Base-by-base conservation (phyloP, 1,140 invertebrate species). In the Ladona fulva region DNA sequence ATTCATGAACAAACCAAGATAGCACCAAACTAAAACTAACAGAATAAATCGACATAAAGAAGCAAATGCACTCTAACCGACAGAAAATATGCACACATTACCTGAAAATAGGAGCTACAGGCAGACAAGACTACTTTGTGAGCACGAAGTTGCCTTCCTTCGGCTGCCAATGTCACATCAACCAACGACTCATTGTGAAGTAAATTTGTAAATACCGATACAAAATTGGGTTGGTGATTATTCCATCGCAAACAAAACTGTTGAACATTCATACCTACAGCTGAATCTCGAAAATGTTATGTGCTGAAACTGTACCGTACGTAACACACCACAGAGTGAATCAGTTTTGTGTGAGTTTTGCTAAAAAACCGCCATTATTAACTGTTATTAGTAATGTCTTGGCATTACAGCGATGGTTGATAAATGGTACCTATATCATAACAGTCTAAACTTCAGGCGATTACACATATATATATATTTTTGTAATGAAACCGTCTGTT, bases 181-280 rank as follows among this genome's bases (percentile, higher is more conserved):
- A 95, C 93, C 79, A 95, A 84, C n/a, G 92, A 91, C 83, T 94
- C 92, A 82, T 90, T 93, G 82, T 90, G 92, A 76, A 95, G 86
- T 77, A 95, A 85, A 81, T 89, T 91, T 37, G 92, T 93, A 85
- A 95, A 95, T 80, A 94, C 93, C 0, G 92, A 93, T 81, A 95
- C 94, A 82, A 95, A 93, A 84, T 95, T 95, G 19, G 93, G 93
- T 81, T 94, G 93, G 87, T 95, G 94, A 86, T 95, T 94, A 85
- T 95, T 95, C 94, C 94, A 95, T 77, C 93, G 88, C 79, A 95
- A 86, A 84, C 93, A 94, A 84, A 94, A 96, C 82, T 96, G 93
- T 86, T 95, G 93, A 25, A 78, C 80, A 24, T 66, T 66, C 52
- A 66, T 66, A 12, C 14, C 52, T 66, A 66, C 14, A 3, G 14